Evolutionary conservation across 2,888 invertebrate genomes (phyloP), one percentile per base, ranked within the genome.

Genomic region (Synanthedon tipuliformis): DNA sequence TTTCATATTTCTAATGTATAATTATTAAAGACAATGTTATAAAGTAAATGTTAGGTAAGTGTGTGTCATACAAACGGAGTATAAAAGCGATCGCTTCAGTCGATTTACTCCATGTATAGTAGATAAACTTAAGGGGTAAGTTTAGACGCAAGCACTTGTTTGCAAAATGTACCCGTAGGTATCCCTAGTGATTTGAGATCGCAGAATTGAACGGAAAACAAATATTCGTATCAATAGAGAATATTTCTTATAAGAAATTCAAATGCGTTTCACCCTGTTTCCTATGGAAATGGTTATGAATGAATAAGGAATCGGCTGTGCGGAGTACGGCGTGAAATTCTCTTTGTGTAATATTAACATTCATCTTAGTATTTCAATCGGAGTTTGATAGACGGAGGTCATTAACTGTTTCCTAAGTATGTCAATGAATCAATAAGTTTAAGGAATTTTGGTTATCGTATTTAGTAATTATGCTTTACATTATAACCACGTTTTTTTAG

Each of bases 241-340:
- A 73, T 69, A 73, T 71, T 68, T 65, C 63, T 68, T 58, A 65
- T 71, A 73, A 79, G 73, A 79, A 73, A 78, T 76, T 76, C 74
- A 77, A 77, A 80, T 70, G 68, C 56, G 65, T 69, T 68, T 68
- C 65, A 69, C 70, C 68, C 68, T 71, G 72, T 74, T 75, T 72
- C 70, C 69, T 73, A 80, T 78, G 77, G 71, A 76, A 78, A 80
- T 80, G 69, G 70, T 58, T 61, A 59, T 59, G 74, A 75, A 78
- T 78, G 77, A 78, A 81, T 81, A 78, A 78, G 71, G 69, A 73
- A 74, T 75, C 66, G 66, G 64, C 58, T 58, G 34, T 34, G 62
- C 60, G 65, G 65, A 68, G 65, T 69, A 64, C 64, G 60, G 53
- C 52, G 56, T 61, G 62, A 65, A 64, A 69, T 69, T 69, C 63